Percentiles rank a stretch among this genome's conserved stretches.
phyloP scores from a whole-genome alignment of 2,888 invertebrate species.

The Melinopterus prodromus region DNA sequence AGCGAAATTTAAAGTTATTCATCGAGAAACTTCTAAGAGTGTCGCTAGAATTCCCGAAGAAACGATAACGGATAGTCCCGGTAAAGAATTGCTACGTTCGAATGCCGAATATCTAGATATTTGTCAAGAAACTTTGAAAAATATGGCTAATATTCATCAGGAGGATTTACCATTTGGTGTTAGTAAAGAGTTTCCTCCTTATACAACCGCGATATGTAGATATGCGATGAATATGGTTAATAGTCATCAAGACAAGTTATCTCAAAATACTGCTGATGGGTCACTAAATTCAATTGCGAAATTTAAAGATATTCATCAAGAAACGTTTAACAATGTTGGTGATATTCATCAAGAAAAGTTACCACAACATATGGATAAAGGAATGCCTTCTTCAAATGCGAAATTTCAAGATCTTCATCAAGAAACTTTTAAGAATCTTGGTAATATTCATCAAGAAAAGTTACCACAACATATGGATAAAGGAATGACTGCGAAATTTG shows the following conservation, averaged over 20 bases:
- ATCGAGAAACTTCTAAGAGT: too few relatives aligned
- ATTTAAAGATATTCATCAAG: neutral
- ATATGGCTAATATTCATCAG: neutral
- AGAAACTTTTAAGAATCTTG: neutral
- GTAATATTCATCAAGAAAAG: neutral
- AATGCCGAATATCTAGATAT: neutral
- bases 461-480: neutral
- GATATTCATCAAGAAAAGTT: neutral
- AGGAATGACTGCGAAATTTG: neutral
- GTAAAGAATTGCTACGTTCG: too few relatives aligned
- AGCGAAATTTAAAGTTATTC: too few relatives aligned
- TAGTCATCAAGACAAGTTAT: too few relatives aligned
- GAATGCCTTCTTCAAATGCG: neutral
- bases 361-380: neutral
- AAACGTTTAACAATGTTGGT: neutral
- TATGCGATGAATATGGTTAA: too few relatives aligned
- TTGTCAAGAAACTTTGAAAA: neutral
- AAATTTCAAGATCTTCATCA: neutral
- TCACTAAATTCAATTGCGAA: neutral
- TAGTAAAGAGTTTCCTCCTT: too few relatives aligned
- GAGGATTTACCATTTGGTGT: neutral
- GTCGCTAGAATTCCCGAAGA: too few relatives aligned
- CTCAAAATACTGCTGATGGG: too few relatives aligned
- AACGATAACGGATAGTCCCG: too few relatives aligned
- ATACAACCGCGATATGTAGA: too few relatives aligned